phyloP scores from a whole-genome alignment of 2,113 vertebrate species.

The Triplophysa tibetana region DNA sequence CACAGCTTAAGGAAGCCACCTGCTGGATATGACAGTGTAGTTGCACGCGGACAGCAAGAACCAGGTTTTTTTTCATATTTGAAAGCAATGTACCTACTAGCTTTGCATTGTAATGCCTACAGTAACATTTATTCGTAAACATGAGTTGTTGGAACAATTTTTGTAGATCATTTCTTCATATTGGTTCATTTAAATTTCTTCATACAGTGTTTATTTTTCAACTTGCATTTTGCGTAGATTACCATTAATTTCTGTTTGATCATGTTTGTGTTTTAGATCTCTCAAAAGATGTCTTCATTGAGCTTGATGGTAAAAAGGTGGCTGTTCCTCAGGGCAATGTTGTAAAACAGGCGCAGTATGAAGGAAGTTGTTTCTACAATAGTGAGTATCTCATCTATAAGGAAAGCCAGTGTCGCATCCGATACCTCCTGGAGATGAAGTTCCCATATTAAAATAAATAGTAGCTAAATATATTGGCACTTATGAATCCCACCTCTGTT shows the following conservation, averaged over 20 bases:
- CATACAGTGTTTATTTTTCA: too few relatives aligned
- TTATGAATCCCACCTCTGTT: background rate
- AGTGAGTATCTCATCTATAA: conserved; percentile 91
- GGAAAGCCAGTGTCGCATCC: conserved; percentile 85
- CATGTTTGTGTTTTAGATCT: conserved; percentile 73
- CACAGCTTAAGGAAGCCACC: conserved; percentile 69
- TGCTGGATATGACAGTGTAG: conserved; percentile 77
- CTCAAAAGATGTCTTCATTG: conserved; percentile 71
- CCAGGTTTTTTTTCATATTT: conserved; percentile 72
- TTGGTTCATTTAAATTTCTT: too few relatives aligned
- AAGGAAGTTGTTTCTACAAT: conserved; percentile 75
- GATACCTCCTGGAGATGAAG: conserved; percentile 82
- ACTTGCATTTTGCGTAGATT: too few relatives aligned
- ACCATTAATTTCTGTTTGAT: too few relatives aligned
- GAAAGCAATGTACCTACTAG: background rate
- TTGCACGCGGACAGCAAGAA: conserved; percentile 81
- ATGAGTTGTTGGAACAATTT: too few relatives aligned
- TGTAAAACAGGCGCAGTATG: conserved; percentile 66
- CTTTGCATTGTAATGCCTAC: background rate
- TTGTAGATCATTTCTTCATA: too few relatives aligned
- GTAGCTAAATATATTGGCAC: background rate
- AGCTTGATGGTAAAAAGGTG: conserved; percentile 80
- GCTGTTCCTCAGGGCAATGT: conserved; percentile 82
- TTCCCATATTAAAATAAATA: conserved; percentile 59
- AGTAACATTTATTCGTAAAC: too few relatives aligned